Evolutionary conservation across 2,113 vertebrate genomes (phyloP).

Genomic region (Scartelaos histophorus): DNA sequence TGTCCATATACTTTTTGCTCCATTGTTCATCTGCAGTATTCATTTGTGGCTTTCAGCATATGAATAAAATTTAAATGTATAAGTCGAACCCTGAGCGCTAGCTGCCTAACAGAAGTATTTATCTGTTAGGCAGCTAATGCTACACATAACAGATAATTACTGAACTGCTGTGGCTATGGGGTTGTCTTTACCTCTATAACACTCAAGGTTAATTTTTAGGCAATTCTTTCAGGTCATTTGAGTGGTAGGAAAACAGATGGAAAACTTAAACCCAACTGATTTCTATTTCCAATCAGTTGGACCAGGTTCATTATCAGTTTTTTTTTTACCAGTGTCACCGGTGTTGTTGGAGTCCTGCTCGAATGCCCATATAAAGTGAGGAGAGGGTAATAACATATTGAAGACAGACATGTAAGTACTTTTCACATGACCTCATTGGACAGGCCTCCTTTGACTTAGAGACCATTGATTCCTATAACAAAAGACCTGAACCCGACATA

Average conservation of each 20-base stretch:
- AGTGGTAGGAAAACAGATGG: neutral
- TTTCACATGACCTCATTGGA: conserved; percentile 36
- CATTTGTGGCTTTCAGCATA: conserved; percentile 1
- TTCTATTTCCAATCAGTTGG: neutral
- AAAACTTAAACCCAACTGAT: neutral
- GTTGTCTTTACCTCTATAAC: neutral
- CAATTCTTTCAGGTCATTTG: neutral
- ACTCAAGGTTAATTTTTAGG: neutral
- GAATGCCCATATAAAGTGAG: neutral
- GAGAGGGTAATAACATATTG: conserved; percentile 8
- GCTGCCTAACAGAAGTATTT: neutral
- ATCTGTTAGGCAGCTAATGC: neutral
- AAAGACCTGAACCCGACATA: conserved; percentile 48
- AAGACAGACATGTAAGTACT: conserved; percentile 24
- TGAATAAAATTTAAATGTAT: neutral
- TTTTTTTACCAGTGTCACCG: neutral
- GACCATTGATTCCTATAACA: conserved; percentile 62
- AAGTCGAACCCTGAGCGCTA: neutral
- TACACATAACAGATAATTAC: no score
- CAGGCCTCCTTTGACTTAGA: conserved; percentile 54
- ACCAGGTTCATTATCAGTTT: neutral
- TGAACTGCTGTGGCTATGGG: neutral
- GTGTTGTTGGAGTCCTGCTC: neutral
- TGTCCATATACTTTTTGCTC: neutral
- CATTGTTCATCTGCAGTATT: neutral